Evolutionary conservation across 2,113 vertebrate genomes (phyloP).

Genomic region (Tragelaphus scriptus): DNA sequence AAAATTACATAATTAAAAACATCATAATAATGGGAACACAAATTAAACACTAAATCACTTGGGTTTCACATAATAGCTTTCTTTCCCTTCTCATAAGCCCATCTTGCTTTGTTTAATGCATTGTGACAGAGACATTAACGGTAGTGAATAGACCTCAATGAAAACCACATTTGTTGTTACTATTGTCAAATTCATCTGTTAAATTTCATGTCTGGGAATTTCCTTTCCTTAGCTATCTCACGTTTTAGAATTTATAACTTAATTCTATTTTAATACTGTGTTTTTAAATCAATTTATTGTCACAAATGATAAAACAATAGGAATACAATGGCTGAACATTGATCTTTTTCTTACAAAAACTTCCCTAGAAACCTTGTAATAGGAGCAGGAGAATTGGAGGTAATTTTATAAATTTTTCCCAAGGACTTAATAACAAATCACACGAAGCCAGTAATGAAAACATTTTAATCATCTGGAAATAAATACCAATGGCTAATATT

Average conservation of each 20-base stretch:
- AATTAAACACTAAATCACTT: background rate
- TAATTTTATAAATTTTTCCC: constrained; percentile 16
- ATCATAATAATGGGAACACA: background rate
- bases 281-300: background rate
- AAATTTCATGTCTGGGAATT: background rate
- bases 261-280: background rate
- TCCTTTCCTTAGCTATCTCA: background rate
- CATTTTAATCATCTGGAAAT: constrained; percentile 65
- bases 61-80: background rate
- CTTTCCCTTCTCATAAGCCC: background rate
- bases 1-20: background rate
- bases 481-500: constrained; percentile 70
- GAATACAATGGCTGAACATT: background rate
- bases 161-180: background rate
- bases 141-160: background rate
- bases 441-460: constrained; percentile 52
- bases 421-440: background rate
- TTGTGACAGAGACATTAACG: background rate
- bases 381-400: background rate
- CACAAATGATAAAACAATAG: constrained; percentile 10
- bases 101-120: background rate
- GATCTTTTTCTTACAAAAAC: constrained; percentile 13
- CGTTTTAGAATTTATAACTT: constrained; percentile 12
- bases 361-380: background rate
- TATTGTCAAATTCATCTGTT: background rate